phyloP scores from a whole-genome alignment of 1,140 invertebrate genomes.

The Dendroctonus ponderosae region DNA sequence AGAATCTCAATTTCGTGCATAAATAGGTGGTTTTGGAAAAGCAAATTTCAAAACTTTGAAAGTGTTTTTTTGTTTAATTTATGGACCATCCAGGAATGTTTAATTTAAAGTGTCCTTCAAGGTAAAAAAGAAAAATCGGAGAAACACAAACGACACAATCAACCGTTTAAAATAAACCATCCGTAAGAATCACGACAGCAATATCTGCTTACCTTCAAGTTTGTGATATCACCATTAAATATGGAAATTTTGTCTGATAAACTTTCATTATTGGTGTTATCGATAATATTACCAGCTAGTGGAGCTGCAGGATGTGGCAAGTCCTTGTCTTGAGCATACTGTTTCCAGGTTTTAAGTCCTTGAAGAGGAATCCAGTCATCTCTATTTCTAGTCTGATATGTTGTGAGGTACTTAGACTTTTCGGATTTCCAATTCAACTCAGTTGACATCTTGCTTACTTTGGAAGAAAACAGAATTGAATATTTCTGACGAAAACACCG shows the following conservation, averaged over 20 bases:
- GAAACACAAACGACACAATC: no score
- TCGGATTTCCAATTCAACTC: conserved; percentile 48
- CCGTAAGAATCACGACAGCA: not conserved
- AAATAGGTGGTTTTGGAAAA: no score
- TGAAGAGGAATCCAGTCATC: conserved; percentile 55
- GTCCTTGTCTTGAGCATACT: conserved; percentile 54
- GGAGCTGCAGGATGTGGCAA: conserved; percentile 44
- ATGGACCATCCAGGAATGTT: no score
- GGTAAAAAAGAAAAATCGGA: no score
- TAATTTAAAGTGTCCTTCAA: no score
- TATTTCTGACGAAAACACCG: no score
- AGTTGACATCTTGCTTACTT: no score
- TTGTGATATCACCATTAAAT: conserved; percentile 83
- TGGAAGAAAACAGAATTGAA: no score
- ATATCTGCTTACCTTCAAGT: conserved; percentile 60
- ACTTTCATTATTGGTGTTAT: conserved; percentile 50
- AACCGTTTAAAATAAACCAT: not conserved
- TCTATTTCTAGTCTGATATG: conserved; percentile 58
- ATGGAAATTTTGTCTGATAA: conserved; percentile 66
- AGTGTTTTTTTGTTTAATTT: no score
- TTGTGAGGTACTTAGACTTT: conserved; percentile 57
- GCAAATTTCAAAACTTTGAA: no score
- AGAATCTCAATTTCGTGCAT: no score
- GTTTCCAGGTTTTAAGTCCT: conserved; percentile 62
- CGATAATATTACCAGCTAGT: conserved; percentile 50